These are phyloP conservation scores for Maconellicoccus hirsutus DNA, from an alignment of 1,140 invertebrate species.

Conservation along the genomic window DNA sequence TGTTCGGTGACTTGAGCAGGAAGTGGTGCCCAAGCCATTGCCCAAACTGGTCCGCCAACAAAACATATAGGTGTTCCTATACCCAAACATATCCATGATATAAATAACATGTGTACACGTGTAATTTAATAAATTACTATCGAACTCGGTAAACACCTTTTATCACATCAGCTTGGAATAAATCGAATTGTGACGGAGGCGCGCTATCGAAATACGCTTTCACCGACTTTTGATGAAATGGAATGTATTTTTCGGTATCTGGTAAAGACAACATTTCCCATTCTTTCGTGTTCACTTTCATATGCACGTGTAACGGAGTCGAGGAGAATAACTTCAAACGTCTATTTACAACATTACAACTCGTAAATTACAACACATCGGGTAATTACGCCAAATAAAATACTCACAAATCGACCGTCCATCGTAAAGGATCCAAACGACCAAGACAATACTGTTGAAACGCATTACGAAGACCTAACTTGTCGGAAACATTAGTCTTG, in stretches of 20 bases:
- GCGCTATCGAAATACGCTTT: background rate
- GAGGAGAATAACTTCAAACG: constrained; percentile 3
- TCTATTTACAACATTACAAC: background rate
- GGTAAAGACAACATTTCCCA: background rate
- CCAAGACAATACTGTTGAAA: background rate
- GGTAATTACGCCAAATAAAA: no score
- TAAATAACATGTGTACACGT: background rate
- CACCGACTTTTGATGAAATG: background rate
- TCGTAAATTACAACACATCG: no score
- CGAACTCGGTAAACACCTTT: background rate
- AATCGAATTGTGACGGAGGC: background rate
- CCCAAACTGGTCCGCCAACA: constrained; percentile 47
- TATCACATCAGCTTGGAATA: constrained; percentile 6
- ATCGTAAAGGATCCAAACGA: background rate
- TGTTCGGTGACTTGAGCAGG: constrained; percentile 26
- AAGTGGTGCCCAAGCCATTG: constrained; percentile 44
- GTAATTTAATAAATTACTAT: background rate
- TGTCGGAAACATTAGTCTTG: background rate
- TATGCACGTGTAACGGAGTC: background rate
- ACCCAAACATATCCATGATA: background rate
- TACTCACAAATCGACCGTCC: constrained; percentile 14
- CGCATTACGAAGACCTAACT: background rate
- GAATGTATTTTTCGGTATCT: background rate
- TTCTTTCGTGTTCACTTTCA: background rate
- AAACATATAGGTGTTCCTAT: constrained; percentile 32